phyloP scores from a whole-genome alignment of 1,140 invertebrate species.

The Drosophila gunungcola region DNA sequence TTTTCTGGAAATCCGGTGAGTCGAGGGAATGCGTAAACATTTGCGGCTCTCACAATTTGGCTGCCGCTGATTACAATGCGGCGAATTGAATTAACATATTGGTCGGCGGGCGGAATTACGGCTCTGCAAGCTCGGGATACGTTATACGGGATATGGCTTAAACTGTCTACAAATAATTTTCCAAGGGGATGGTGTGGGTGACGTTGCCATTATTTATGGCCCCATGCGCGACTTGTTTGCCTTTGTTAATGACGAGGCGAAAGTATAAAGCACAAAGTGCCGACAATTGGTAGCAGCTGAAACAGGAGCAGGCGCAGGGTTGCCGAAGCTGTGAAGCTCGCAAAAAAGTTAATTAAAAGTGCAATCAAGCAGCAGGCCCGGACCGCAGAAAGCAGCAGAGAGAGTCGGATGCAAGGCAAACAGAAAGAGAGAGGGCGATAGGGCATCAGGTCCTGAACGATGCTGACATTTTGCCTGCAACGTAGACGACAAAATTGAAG shows the following conservation, averaged over 20 bases:
- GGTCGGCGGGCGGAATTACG: constrained; percentile 47
- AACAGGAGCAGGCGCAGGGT: constrained; percentile 21
- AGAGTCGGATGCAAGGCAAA: constrained; percentile 6
- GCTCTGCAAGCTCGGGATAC: constrained; percentile 5
- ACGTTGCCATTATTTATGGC: constrained; percentile 70
- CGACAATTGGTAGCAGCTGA: constrained; percentile 59
- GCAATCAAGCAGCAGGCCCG: constrained; percentile 71
- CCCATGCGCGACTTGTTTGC: constrained; percentile 68
- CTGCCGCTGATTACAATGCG: constrained; percentile 63
- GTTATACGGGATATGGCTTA: constrained; percentile 42
- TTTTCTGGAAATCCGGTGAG: constrained; percentile 3
- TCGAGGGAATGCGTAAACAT: constrained; percentile 35
- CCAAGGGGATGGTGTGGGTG: constrained; percentile 10
- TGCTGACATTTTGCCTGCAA: constrained; percentile 52
- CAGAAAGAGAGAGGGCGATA: constrained; percentile 22
- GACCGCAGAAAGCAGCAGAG: constrained; percentile 26
- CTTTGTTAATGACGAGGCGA: constrained; percentile 67
- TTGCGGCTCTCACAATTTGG: constrained; percentile 28
- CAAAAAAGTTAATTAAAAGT: constrained; percentile 83
- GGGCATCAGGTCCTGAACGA: constrained; percentile 49
- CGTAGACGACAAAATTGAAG: constrained; percentile 40
- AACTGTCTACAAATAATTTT: constrained; percentile 63
- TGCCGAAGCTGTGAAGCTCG: constrained; percentile 22
- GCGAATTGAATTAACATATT: constrained; percentile 80
- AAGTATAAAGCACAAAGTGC: constrained; percentile 61